phyloP scores from a whole-genome alignment of 1,140 invertebrate genomes.

The Vanessa atalanta region DNA sequence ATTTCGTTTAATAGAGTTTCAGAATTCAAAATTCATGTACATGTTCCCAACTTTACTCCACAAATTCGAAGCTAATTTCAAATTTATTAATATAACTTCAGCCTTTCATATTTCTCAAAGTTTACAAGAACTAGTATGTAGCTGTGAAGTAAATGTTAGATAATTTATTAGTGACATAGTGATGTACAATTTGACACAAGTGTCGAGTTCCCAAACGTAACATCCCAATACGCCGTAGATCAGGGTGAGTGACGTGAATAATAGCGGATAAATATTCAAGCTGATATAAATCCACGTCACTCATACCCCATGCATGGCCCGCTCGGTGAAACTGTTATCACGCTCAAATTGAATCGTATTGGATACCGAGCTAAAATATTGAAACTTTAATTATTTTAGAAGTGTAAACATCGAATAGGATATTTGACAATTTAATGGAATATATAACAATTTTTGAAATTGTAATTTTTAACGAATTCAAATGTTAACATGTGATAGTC shows the following conservation, averaged over 20 bases:
- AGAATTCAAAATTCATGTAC: background rate
- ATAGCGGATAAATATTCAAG: slow-evolving; percentile 25
- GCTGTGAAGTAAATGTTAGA: background rate
- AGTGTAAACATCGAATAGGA: background rate
- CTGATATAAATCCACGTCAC: slow-evolving; percentile 23
- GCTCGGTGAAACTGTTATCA: slow-evolving; percentile 21
- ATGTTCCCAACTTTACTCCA: background rate
- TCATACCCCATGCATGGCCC: slow-evolving; percentile 21
- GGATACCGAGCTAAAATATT: slow-evolving; percentile 8
- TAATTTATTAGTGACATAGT: slow-evolving; percentile 5
- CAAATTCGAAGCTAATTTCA: slow-evolving; percentile 5
- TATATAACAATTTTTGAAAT: background rate
- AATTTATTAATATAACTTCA: slow-evolving; percentile 4
- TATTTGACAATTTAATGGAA: background rate
- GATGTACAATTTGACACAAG: background rate
- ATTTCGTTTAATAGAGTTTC: no score
- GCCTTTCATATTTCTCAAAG: background rate
- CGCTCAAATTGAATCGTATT: slow-evolving; percentile 25
- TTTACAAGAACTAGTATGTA: background rate
- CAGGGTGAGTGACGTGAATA: slow-evolving; percentile 16
- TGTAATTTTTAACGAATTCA: no score
- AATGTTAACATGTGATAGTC: no score
- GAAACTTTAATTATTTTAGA: slow-evolving; percentile 19
- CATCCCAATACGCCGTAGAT: slow-evolving; percentile 3
- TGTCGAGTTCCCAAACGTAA: slow-evolving; percentile 6